Percentiles rank a stretch among this genome's conserved stretches.
Conservation (phyloP, 2,113 vertebrate genomes). For the Melanostigma gelatinosum region DNA sequence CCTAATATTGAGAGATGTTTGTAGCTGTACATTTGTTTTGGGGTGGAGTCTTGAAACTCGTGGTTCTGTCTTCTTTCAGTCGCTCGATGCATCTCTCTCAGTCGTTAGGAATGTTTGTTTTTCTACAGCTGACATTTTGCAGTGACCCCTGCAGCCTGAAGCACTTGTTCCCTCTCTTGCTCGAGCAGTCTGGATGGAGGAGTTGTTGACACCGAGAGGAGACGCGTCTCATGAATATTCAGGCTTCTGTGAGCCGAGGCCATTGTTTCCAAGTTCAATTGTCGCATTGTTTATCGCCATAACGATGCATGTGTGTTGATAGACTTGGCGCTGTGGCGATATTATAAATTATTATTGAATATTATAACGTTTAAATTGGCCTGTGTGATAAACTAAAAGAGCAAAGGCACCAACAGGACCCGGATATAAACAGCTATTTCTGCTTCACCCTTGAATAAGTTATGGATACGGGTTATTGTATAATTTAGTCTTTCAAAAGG, state of each 20-base stretch:
- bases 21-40: neutral
- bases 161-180: neutral
- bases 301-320: constrained; percentile 20
- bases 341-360: neutral
- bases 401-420: neutral
- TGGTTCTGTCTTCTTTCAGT: neutral
- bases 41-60: neutral
- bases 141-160: constrained; percentile 57
- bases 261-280: constrained; percentile 68
- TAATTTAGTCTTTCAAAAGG: constrained; percentile 53
- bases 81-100: neutral
- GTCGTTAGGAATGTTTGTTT: neutral
- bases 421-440: constrained; percentile 28
- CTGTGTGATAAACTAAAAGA: constrained; percentile 10
- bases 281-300: constrained; percentile 62
- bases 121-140: constrained; percentile 39
- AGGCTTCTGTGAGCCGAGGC: constrained; percentile 24
- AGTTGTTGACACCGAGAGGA: constrained; percentile 58
- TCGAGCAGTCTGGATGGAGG: constrained; percentile 43
- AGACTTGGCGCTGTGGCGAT: constrained; percentile 11
- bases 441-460: constrained; percentile 55
- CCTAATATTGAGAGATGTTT: neutral
- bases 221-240: constrained; percentile 77
- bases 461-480: constrained; percentile 42
- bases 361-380: neutral